These are phyloP conservation scores for Oreamnos americanus DNA, from an alignment of 2,113 vertebrate species.

Conservation along the genomic window DNA sequence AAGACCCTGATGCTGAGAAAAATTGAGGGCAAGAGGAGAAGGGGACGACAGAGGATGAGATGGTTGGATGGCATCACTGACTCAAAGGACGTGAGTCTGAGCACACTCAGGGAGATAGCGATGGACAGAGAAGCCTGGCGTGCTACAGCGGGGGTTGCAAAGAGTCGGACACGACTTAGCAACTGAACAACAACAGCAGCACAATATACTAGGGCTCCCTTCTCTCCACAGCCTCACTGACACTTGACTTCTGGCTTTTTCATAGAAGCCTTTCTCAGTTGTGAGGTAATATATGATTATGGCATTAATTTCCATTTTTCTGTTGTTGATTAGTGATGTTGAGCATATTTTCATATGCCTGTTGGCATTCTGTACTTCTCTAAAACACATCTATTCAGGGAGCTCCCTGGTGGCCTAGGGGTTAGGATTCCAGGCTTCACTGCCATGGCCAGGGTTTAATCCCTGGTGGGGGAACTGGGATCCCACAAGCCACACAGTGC, in stretches of 20 bases:
- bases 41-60: neutral
- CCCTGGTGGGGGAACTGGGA: neutral
- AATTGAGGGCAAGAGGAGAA: neutral
- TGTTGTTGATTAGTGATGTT: neutral
- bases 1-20: neutral
- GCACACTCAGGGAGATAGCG: neutral
- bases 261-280: neutral
- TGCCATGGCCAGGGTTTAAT: neutral
- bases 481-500: neutral
- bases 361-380: neutral
- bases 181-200: neutral
- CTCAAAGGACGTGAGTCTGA: neutral
- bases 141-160: neutral
- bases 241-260: neutral
- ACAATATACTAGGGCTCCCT: rapidly evolving
- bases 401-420: neutral
- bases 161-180: neutral
- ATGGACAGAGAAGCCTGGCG: neutral
- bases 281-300: neutral
- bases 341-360: neutral
- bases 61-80: neutral
- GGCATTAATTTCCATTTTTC: neutral
- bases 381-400: neutral
- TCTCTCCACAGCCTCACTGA: neutral
- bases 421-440: neutral